A percentile compares a stretch with the other conserved stretches of the same genome.
phyloP scores from a whole-genome alignment of 2,888 invertebrate genomes.

The Nomada ruficornis region DNA sequence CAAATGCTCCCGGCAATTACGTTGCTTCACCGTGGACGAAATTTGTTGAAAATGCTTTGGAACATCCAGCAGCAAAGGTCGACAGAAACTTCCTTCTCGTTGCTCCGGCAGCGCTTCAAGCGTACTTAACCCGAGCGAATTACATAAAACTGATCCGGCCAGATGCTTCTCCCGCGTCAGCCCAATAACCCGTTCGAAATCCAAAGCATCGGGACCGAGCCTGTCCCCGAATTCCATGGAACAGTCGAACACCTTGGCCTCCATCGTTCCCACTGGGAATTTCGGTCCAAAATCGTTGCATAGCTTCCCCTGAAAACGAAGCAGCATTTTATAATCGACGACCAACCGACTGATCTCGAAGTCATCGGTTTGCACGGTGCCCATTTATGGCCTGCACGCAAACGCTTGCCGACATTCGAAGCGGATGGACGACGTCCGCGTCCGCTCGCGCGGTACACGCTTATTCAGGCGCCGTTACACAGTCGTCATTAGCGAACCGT shows the following conservation, averaged over 20 bases:
- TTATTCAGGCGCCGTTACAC: slow-evolving; percentile 11
- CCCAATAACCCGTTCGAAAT: neutral
- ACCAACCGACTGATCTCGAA: slow-evolving; percentile 13
- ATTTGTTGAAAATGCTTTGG: too few species aligned
- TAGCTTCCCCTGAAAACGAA: slow-evolving; percentile 22
- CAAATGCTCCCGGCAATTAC: too few species aligned
- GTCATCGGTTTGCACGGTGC: neutral
- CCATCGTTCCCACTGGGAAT: neutral
- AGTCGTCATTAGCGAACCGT: slow-evolving; percentile 33
- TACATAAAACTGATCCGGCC: too few species aligned
- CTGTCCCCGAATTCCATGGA: neutral
- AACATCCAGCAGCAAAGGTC: too few species aligned
- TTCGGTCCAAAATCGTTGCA: neutral
- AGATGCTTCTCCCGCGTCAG: too few species aligned
- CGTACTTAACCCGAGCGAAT: too few species aligned
- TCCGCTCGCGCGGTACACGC: neutral
- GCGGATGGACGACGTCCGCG: neutral
- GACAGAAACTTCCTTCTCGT: too few species aligned
- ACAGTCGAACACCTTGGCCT: neutral
- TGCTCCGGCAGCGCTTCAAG: too few species aligned
- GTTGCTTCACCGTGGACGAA: too few species aligned
- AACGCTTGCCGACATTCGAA: neutral
- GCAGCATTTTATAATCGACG: neutral
- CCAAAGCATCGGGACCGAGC: neutral
- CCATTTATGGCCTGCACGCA: slow-evolving; percentile 17